Conservation (phyloP, 2,888 invertebrate genomes). For the Drosophila ezoana region DNA sequence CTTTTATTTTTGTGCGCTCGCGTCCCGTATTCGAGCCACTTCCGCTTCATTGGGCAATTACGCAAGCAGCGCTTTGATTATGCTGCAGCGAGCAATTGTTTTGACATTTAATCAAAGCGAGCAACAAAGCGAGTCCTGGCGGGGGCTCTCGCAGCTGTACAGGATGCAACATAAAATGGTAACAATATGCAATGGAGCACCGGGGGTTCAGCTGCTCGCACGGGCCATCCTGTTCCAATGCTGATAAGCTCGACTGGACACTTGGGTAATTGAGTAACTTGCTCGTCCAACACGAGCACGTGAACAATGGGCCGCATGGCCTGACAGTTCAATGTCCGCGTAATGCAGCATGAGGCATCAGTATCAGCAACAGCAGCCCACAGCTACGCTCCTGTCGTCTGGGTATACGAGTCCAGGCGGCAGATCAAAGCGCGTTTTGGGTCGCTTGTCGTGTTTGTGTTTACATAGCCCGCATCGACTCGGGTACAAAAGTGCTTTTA, state of each 20-base stretch:
- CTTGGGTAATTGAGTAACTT: slow-evolving; percentile 76
- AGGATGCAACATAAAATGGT: slow-evolving; percentile 44
- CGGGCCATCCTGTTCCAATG: slow-evolving; percentile 3
- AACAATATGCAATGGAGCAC: slow-evolving; percentile 21
- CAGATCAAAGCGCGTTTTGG: slow-evolving; percentile 61
- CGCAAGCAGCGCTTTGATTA: slow-evolving; percentile 73
- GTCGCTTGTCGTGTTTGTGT: slow-evolving; percentile 35
- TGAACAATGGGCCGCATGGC: slow-evolving; percentile 30
- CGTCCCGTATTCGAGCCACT: slow-evolving; percentile 48
- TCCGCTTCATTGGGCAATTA: slow-evolving; percentile 78
- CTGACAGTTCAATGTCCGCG: slow-evolving; percentile 69
- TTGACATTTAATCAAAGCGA: slow-evolving; percentile 77
- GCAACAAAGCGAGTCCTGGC: slow-evolving; percentile 46
- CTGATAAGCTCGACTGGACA: slow-evolving; percentile 75
- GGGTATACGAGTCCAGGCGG: slow-evolving; percentile 21
- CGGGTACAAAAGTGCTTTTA: slow-evolving; percentile 57
- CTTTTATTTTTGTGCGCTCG: slow-evolving; percentile 12
- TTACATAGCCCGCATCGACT: slow-evolving; percentile 48
- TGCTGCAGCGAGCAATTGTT: slow-evolving; percentile 77
- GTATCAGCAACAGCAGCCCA: slow-evolving; percentile 1
- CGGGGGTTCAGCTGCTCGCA: too few species aligned
- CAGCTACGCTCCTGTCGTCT: slow-evolving; percentile 1
- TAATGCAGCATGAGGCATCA: slow-evolving; percentile 22
- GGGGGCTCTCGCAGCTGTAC: slow-evolving; percentile 11
- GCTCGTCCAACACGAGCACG: slow-evolving; percentile 23